Evolutionary conservation across 1,140 invertebrate species (phyloP), one percentile per base, ranked within the genome.

Genomic region (Hypsibius dujardini): DNA sequence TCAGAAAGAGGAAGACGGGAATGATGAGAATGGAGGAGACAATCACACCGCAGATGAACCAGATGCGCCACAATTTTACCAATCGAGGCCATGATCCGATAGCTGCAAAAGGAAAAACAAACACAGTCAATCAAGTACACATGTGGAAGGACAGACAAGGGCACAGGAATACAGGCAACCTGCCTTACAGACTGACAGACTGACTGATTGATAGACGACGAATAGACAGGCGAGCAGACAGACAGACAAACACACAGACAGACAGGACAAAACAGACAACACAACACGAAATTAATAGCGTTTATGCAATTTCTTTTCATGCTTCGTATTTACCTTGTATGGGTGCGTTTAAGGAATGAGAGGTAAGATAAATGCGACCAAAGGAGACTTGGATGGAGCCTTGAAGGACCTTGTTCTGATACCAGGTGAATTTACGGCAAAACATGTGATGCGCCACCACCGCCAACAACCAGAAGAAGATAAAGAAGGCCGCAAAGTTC

Each of bases 31-130:
- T 77, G 75, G 88, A 80, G 14, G 84, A 84, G 70, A 84, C 76
- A 70, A 86, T 79, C 2, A 85, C 82, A 40, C 88, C 88, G 70
- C 84, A 75, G 70, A 84, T 84, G 75, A 87, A 91, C 85, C 87
- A 89, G 69, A 83, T 79, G 15, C 82, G 80, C 75, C 62, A 67
- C 42, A 67, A 42, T 15, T 45, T 12, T 42, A 67, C 62, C 12
- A 67, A 7, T 7, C 62, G 62, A 15, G 12, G 12, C 62, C 62
- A 67, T 67, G 62, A 12, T 7, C 62, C 62, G 12, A 67, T 12
- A 28, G 28, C 28, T 28, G 28, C 28, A 28, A 28, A 28, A 28
- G 28, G 28, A 28, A 28, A 28, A 28, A 28, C 28, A 28, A 28
- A 28, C 28, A 28, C 28, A 28, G 28, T 28, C 28, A 28, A 28